Base-by-base conservation (phyloP, 1,140 invertebrate species). In the Diachasmimorpha longicaudata region DNA sequence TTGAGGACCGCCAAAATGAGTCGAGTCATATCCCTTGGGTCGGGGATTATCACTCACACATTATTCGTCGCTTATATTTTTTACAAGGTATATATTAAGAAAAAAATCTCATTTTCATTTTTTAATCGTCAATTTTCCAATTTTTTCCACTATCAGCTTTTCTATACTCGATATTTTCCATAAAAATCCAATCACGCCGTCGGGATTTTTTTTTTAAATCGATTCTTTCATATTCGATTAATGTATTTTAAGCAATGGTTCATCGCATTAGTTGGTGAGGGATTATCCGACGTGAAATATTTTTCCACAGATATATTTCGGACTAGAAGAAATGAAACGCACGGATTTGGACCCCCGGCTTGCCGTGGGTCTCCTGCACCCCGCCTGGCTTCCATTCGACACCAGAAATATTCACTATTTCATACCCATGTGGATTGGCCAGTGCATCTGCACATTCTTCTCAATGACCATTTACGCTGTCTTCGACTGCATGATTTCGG, bases 401-500 rank as follows among this genome's bases (percentile, higher is more conserved):
- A 81, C 79, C 0, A 81, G 81, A 36, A 79, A 79, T 39, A 88
- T 85, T 0, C 88, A 90, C 14, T 83, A 81, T 0, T 90, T 87
- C 74, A 87, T 90, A 75, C 37, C 91, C 10, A 90, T 88, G 0
- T 88, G 88, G 63, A 1, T 81, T 0, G 86, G 86, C 16, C 90
- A 91, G 80, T 79, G 88, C 1, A n/a, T 82, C 0, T 85, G 85
- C 0, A 67, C 87, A 1, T 67, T 80, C 6, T 75, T 87, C 0
- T 82, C 85, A 0, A 89, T 87, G 1, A 80, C 70, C 3, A 80
- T 86, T 4, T 91, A 91, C 75, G 81, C 90, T 0, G 81, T 81
- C 14, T 85, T 90, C 44, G 90, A 91, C 46, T 87, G 84, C 0
- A 81, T 91, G 19, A 84, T 90, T n/a, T 83, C 84, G 0, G 82